Base-by-base conservation (phyloP, 2,797 vertebrate genomes). In the Hydrocynus forskahlii region DNA sequence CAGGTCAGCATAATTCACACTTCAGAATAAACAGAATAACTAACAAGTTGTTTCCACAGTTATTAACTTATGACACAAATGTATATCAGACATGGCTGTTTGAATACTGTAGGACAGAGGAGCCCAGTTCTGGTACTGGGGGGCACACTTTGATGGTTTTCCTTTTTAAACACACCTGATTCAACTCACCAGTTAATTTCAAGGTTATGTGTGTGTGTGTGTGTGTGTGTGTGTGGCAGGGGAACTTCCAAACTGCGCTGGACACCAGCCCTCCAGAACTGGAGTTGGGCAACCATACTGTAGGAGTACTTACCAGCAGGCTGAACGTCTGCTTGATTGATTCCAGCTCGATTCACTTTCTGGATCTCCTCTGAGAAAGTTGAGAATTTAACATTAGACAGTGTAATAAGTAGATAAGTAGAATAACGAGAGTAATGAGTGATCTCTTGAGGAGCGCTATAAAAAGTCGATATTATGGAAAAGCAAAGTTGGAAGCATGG, bases 281-380 rank as follows among this genome's bases (percentile, higher is more conserved):
- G 29, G 29, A 29, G 29, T 29, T 29, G 29, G 29, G 29, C 29
- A 29, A 29, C 29, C 29, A 29, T 3, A 29, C 29, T 29, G 29
- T 29, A 29, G 29, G 29, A 29, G 29, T 70, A 77, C 92, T 91
- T 89, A 95, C 94, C 94, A 4, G 86, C 90, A 4, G 94, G 94
- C 68, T 95, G 95, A 40, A 95, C 80, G 55, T 94, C 94, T 59
- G 84, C 91, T 89, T 95, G 95, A 75, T 91, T 92, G 87, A 95
- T 91, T 87, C 91, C 94, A 14, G 88, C 71, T 78, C 95, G 87
- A 81, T 95, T 95, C 0, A 70, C 3, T 52, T 88, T 93, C 45
- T 95, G 95, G 35, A 92, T 83, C 43, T 92, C 68, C 80, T 91
- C 95, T 95, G 63, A 55, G 17, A 67, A 57, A 50, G 4, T 40